Evolutionary conservation across 2,113 vertebrate species (phyloP), one percentile per base, ranked within the genome.

Genomic region (Gambusia holbrooki): DNA sequence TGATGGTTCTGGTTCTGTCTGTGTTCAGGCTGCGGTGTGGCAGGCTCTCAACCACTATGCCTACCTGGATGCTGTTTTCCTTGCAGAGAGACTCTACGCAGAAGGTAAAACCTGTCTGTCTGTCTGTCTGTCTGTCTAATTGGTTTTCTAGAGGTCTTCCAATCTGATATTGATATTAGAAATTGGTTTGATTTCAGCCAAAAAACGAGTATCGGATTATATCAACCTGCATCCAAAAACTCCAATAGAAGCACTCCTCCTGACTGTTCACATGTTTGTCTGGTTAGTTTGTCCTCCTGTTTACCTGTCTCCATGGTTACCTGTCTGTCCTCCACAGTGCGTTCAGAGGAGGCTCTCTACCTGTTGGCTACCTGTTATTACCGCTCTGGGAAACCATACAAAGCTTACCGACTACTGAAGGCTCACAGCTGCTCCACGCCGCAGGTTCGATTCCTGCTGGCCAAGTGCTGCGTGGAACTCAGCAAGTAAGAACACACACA

Each of bases 311-410:
- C n/a, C 69, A 22, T 74, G 30, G 63, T 2, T 60, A 4, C 17
- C 84, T 45, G 48, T 25, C 51, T 19, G 14, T 63, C 33, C 60
- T 14, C 63, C 35, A 30, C 78, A 90, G 89, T 87, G 83, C 72
- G 83, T 51, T 98, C 97, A 35, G 97, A 98, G 92, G 97, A 98
- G 92, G 96, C 96, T 1, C 95, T 98, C 73, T 98, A 98, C 93
- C 94, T 98, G 86, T 78, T 99, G 93, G 97, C 97, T 30, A 99
- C 98, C 2, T 99, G 98, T 92, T 99, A 99, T 83, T 98, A 99
- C 88, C 97, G 98, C 93, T 99, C 98, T 81, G 97, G 98, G 91
- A 99, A 98, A 90, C 95, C 97, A 1, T 99, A 99, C 73, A 99
- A 98, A 93, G 97, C 97, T 6, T 99, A 99, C 92, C 94, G 96